A percentile compares a stretch with the other conserved stretches of the same genome.
Conservation (phyloP, 1,140 invertebrate genomes). For the Galleria mellonella region DNA sequence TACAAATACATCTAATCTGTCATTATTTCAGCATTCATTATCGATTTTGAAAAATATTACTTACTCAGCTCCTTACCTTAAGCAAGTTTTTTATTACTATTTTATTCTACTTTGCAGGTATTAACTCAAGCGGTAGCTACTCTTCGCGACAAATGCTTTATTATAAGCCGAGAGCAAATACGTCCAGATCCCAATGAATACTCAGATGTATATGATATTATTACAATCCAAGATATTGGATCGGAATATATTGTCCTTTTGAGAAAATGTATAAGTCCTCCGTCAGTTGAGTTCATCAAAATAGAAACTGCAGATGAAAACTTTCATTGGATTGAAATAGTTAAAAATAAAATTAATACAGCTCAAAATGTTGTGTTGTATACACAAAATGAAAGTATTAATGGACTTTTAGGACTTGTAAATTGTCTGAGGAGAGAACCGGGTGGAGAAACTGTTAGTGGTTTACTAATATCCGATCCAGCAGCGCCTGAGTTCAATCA, state of each 20-base stretch:
- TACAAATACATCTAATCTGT: no score
- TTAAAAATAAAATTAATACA: conserved; percentile 75
- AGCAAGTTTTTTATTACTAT: no score
- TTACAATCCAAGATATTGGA: conserved; percentile 56
- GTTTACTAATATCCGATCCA: conserved; percentile 79
- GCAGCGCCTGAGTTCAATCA: conserved; percentile 79
- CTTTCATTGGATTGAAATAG: conserved; percentile 60
- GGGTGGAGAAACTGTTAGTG: conserved; percentile 76
- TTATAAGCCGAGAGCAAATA: conserved; percentile 68
- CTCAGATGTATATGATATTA: conserved; percentile 51
- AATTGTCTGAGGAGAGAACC: conserved; percentile 84
- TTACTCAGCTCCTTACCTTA: no score
- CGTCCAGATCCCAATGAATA: conserved; percentile 37
- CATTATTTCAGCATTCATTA: no score
- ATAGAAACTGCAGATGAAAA: conserved; percentile 40
- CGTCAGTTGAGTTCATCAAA: conserved; percentile 61
- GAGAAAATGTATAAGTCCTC: conserved; percentile 50
- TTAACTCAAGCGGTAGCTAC: conserved; percentile 48
- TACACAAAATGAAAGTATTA: conserved; percentile 77
- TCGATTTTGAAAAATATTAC: no score
- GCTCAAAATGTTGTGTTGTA: conserved; percentile 75
- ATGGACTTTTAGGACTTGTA: conserved; percentile 89
- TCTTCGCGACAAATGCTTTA: conserved; percentile 64
- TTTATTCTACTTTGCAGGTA: conserved; percentile 29
- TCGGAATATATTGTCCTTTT: conserved; percentile 63